Base-by-base conservation (phyloP, 2,888 invertebrate genomes). In the Andrena hattorfiana region DNA sequence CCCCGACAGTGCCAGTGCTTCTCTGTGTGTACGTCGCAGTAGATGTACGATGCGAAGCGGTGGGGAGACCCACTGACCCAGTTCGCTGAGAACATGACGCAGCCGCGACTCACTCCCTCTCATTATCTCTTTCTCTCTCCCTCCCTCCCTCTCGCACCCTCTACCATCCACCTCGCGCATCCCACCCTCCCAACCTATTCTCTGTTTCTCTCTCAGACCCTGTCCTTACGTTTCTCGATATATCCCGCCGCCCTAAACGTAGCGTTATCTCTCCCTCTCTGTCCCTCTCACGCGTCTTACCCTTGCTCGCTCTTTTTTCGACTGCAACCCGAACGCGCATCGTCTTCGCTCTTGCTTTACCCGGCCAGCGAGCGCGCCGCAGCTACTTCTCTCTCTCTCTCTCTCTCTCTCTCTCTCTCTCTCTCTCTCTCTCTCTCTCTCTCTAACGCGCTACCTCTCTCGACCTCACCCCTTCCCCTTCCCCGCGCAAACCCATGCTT, bases 31-130 rank as follows among this genome's bases (percentile, higher is more conserved):
- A 84, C 73, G 85, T 71, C 80, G 73, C 77, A 70, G 83, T 89
- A 79, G 87, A 89, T 84, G 88, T 87, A 83, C 87, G 87, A 79
- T 78, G 87, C 81, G 83, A 63, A 71, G 87, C 73, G 85, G 85
- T 87, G 95, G 95, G 95, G 96, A 96, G 96, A 96, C 97, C 97
- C 95, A 97, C 97, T 97, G 96, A 97, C 97, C 97, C 96, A 97
- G 96, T 96, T 97, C 95, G 95, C 89, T 90, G 92, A 92, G 92
- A 94, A 93, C 93, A 94, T 94, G 94, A 94, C 94, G 94, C 93
- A 93, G 93, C 92, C 93, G 91, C 92, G 91, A 90, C 90, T 91
- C 91, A 83, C 90, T 91, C 90, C 88, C 88, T 90, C 90, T 90
- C 90, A 76, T 91, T 90, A 87, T 85, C 72, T 87, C 88, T 80